Evolutionary conservation across 1,140 invertebrate genomes (phyloP).

Genomic region (Hermetia illucens): DNA sequence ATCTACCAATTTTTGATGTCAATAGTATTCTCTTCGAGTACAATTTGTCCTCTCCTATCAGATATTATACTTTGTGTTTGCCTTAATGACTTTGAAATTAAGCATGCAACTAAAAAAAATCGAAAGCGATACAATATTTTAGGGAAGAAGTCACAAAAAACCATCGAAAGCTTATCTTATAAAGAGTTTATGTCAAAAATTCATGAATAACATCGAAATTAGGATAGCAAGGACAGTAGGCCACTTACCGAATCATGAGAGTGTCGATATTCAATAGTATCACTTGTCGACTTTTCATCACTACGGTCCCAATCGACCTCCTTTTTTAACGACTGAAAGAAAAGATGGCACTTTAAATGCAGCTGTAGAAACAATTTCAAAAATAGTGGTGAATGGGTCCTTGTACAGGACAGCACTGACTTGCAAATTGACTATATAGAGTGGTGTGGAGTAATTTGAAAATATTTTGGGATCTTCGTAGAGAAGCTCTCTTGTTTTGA

Average conservation of each 20-base stretch:
- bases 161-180: no score
- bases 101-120: background rate
- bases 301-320: slow-evolving; percentile 69
- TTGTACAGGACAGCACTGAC: no score
- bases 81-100: background rate
- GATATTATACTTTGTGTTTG: background rate
- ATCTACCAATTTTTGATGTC: no score
- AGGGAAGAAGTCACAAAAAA: background rate
- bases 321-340: slow-evolving; percentile 69
- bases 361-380: background rate
- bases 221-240: no score
- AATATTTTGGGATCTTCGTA: no score
- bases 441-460: no score
- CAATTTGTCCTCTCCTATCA: background rate
- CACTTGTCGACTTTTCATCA: slow-evolving; percentile 59
- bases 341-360: slow-evolving; percentile 6
- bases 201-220: slow-evolving; percentile 10
- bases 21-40: no score
- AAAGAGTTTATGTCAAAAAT: slow-evolving; percentile 10
- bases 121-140: background rate
- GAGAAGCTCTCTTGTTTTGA: no score
- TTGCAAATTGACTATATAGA: no score
- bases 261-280: slow-evolving; percentile 61
- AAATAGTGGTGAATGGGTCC: no score
- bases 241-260: slow-evolving; percentile 68